Base-by-base conservation (phyloP, 2,888 invertebrate genomes). In the Drosophila multiciliata region DNA sequence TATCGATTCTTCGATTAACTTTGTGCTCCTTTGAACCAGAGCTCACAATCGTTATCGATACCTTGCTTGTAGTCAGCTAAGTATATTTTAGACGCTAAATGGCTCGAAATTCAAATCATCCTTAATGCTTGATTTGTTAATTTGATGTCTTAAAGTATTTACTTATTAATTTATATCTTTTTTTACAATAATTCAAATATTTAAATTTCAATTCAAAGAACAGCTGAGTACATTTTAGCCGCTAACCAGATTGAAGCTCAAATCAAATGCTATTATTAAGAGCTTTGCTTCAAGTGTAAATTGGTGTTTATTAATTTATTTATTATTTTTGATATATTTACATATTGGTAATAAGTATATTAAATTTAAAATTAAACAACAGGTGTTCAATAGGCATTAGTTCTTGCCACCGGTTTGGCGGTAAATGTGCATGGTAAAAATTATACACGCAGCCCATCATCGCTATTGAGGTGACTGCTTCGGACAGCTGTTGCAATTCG, bases 401-500 rank as follows among this genome's bases (percentile, higher is more conserved):
- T 20, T 12, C 20, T 20, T 7, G 20, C 20, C 12, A 3, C 20
- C 45, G 20, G 45, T 7, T 45, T 45, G 45, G 12, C 20, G 20
- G 20, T 45, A 12, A n/a, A 3, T 20, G 3, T 12, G 42, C 12
- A 7, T 7, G 20, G 2, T 17, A 11, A 11, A 20, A 54, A 15
- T 35, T 20, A 9, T 17, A 17, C 15, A 3, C 76, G 80, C 20
- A 92, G 73, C 73, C 93, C 93, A 6, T 67, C 57, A 1, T 15
- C 33, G 20, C n/a, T 38, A 33, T 2, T 15, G 23, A n/a, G 12
- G 8, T 29, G 81, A 35, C 26, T 84, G 70, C 4, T 62, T 35
- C 82, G 94, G 93, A 75, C 95, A 95, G 15, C 93, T 78, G 58
- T 84, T 91, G 82, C 95, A 95, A 1, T 80, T 93, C 94, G 1